phyloP scores from a whole-genome alignment of 2,113 vertebrate species.

The Ptilorrhoa leucosticta region DNA sequence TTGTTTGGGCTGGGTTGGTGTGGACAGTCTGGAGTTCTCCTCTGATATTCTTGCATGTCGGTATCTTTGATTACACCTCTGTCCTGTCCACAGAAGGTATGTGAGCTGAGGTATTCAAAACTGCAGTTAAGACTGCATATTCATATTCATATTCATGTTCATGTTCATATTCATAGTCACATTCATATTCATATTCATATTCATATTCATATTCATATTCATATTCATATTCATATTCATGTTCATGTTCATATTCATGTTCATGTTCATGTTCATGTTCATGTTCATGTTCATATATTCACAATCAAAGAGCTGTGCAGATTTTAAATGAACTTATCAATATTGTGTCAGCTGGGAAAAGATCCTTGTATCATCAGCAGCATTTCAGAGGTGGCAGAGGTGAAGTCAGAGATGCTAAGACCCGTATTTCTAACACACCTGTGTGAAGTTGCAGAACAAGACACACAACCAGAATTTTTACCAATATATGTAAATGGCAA shows the following conservation, averaged over 20 bases:
- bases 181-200: not conserved
- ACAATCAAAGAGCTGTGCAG: not conserved
- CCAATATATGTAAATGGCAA: not conserved
- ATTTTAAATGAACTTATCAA: not conserved
- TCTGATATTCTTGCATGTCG: not conserved
- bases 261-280: not conserved
- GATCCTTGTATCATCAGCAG: not conserved
- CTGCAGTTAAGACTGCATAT: not conserved
- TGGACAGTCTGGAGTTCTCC: not conserved
- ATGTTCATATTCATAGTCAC: too few relatives aligned
- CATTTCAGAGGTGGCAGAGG: not conserved
- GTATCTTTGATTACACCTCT: not conserved
- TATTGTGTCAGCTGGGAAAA: not conserved
- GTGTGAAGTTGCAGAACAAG: not conserved
- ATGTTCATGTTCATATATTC: not conserved
- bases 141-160: too few relatives aligned
- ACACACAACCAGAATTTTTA: not conserved
- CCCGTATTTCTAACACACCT: not conserved
- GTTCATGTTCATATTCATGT: too few relatives aligned
- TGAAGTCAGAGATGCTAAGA: not conserved
- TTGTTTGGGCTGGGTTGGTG: not conserved
- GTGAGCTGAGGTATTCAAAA: not conserved
- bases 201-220: too few relatives aligned
- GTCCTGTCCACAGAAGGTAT: not conserved
- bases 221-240: too few relatives aligned